These are phyloP conservation scores for Mirounga angustirostris DNA, from an alignment of 2,113 vertebrate species.

Conservation along the genomic window DNA sequence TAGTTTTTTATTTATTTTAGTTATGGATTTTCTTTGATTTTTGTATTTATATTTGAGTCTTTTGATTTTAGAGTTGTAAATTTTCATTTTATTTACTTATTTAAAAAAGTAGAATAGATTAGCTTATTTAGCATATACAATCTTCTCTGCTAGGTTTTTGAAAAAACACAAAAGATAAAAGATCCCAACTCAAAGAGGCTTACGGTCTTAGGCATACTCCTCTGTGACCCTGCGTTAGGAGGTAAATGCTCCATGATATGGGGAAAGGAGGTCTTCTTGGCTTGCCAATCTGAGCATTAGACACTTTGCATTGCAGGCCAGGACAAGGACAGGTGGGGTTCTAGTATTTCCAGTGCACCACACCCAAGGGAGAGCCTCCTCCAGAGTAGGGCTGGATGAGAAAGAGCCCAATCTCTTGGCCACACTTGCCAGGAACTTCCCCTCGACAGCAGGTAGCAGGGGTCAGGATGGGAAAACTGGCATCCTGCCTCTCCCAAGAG, in stretches of 20 bases:
- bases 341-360: background rate
- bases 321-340: background rate
- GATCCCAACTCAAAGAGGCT: background rate
- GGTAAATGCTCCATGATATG: background rate
- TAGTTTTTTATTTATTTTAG: constrained; percentile 27
- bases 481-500: background rate
- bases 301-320: background rate
- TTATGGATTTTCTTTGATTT: background rate
- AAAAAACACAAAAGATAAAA: background rate
- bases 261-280: background rate
- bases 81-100: background rate
- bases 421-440: background rate
- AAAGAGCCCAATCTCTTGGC: background rate
- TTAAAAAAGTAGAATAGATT: background rate
- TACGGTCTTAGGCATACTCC: background rate
- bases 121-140: background rate
- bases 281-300: background rate
- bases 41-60: background rate
- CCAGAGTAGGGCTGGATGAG: background rate
- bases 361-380: background rate
- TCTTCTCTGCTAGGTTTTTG: background rate
- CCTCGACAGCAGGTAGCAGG: background rate
- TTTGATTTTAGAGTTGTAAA: background rate
- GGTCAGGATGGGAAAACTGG: background rate
- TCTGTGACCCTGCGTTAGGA: background rate